Evolutionary conservation across 2,888 invertebrate species (phyloP).

Genomic region (Abrostola triplasia): DNA sequence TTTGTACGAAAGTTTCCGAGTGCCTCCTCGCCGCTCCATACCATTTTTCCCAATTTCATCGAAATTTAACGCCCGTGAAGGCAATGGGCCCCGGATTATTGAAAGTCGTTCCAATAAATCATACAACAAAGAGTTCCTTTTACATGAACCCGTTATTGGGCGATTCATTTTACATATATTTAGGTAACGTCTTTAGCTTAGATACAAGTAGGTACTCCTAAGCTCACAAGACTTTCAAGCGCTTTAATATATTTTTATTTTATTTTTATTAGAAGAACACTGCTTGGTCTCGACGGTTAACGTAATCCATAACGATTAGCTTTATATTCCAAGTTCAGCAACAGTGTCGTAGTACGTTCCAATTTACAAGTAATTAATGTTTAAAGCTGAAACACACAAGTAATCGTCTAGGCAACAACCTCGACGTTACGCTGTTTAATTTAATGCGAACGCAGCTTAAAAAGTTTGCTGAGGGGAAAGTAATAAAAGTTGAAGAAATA

Average conservation of each 20-base stretch:
- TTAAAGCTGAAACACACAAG: conserved; percentile 41
- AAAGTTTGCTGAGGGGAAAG: conserved; percentile 63
- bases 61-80: conserved; percentile 61
- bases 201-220: conserved; percentile 27
- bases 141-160: conserved; percentile 40
- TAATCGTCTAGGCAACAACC: conserved; percentile 44
- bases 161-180: conserved; percentile 30
- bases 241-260: conserved; percentile 34
- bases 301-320: conserved; percentile 49
- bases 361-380: conserved; percentile 52
- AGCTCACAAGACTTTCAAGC: conserved; percentile 23
- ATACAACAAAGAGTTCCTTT: conserved; percentile 59
- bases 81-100: conserved; percentile 59
- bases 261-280: conserved; percentile 36
- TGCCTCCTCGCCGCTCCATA: conserved; percentile 42
- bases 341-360: conserved; percentile 27
- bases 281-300: conserved; percentile 23
- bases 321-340: conserved; percentile 43
- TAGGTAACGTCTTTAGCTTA: conserved; percentile 33
- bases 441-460: conserved; percentile 55
- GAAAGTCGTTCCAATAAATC: conserved; percentile 63
- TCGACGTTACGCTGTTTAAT: conserved; percentile 46
- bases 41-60: conserved; percentile 62
- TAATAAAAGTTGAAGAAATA: conserved; percentile 75
- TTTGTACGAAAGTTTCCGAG: conserved; percentile 47